Conservation (phyloP, 2,797 vertebrate species). For the Girardinus metallicus region DNA sequence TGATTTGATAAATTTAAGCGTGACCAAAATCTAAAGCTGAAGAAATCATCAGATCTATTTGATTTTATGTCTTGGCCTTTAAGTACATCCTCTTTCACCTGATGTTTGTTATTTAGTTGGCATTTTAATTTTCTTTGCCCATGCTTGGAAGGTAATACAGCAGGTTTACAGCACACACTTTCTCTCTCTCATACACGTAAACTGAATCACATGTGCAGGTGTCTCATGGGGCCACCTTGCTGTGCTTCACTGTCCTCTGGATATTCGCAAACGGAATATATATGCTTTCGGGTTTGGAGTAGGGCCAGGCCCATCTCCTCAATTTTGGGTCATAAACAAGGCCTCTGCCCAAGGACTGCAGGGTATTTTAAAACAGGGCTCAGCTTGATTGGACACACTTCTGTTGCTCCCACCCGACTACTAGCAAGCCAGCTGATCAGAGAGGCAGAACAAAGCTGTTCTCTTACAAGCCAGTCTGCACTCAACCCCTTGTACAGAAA, state of each 20-base stretch:
- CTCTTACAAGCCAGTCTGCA: constrained; percentile 56
- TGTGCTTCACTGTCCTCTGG: constrained; percentile 52
- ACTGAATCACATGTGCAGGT: constrained; percentile 49
- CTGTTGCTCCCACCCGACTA: constrained; percentile 63
- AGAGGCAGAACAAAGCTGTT: constrained; percentile 70
- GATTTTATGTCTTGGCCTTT: not conserved
- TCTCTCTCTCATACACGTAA: not conserved
- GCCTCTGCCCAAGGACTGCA: constrained; percentile 67
- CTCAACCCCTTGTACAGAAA: constrained; percentile 55
- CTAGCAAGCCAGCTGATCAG: constrained; percentile 74
- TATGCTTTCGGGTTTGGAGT: constrained; percentile 59
- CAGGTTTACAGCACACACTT: constrained; percentile 25
- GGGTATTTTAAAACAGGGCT: constrained; percentile 76
- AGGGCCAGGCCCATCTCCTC: constrained; percentile 60
- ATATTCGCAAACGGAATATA: constrained; percentile 61
- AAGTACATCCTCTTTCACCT: not conserved
- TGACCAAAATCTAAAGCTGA: not conserved
- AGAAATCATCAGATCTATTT: not conserved
- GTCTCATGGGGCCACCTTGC: constrained; percentile 48
- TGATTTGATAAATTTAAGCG: not conserved
- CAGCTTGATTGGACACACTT: constrained; percentile 80
- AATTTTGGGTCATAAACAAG: constrained; percentile 73
- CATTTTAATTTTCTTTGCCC: not conserved
- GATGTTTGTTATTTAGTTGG: not conserved
- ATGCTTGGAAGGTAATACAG: not conserved